These are phyloP conservation scores for Stenichneumon culpator DNA, from an alignment of 2,888 invertebrate genomes.

Conservation along the genomic window DNA sequence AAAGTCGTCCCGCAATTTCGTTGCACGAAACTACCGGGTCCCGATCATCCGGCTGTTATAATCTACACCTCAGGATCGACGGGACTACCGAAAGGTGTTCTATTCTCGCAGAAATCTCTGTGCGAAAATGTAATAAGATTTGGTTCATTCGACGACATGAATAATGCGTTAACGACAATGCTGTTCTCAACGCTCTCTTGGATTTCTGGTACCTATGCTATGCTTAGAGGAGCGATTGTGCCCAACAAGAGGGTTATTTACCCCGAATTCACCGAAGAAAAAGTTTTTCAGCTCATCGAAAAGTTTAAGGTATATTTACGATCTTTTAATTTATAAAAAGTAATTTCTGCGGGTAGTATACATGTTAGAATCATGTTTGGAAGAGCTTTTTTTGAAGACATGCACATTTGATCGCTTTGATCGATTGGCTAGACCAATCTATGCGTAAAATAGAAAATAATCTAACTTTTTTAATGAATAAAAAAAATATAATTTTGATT, in stretches of 20 bases:
- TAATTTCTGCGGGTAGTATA: too few relatives aligned
- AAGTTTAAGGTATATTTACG: slow-evolving; percentile 65
- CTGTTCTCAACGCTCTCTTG: slow-evolving; percentile 67
- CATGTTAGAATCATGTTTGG: too few relatives aligned
- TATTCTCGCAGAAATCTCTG: slow-evolving; percentile 70
- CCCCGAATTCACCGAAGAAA: slow-evolving; percentile 60
- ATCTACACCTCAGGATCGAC: slow-evolving; percentile 74
- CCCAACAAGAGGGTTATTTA: not conserved
- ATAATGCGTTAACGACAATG: slow-evolving; percentile 45
- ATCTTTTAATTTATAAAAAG: not conserved
- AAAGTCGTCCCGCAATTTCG: slow-evolving; percentile 68
- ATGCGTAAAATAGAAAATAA: too few relatives aligned
- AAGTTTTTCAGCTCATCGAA: slow-evolving; percentile 67
- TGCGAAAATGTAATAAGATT: slow-evolving; percentile 12
- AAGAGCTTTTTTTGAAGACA: too few relatives aligned
- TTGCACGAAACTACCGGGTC: slow-evolving; percentile 62
- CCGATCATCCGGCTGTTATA: slow-evolving; percentile 69
- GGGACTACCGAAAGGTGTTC: slow-evolving; percentile 73
- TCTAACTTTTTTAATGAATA: too few relatives aligned
- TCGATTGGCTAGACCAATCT: too few relatives aligned
- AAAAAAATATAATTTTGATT: not conserved
- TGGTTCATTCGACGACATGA: not conserved
- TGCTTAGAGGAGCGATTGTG: not conserved
- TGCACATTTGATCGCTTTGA: too few relatives aligned
- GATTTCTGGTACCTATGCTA: not conserved